Evolutionary conservation across 2,113 vertebrate species (phyloP).

Genomic region (Gopherus evgoodei): DNA sequence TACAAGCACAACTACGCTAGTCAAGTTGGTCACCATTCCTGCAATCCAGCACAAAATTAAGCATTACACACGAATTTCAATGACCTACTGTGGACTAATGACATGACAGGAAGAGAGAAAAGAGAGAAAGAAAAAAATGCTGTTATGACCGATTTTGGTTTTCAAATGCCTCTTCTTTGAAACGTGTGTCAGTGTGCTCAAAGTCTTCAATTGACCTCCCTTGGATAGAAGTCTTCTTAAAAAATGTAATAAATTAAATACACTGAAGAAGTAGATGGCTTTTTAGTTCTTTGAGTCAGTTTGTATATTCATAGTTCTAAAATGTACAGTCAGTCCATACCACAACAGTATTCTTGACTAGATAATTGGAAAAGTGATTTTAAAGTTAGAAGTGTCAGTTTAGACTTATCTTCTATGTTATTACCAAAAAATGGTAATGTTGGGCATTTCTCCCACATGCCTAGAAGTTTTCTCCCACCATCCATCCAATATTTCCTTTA

Average conservation of each 20-base stretch:
- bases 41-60: not conserved
- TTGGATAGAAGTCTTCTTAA: not conserved
- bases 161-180: not conserved
- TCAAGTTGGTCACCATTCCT: not conserved
- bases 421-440: not conserved
- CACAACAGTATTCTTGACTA: not conserved
- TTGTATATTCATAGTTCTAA: not conserved
- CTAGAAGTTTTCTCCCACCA: not conserved
- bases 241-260: not conserved
- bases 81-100: not conserved
- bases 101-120: not conserved
- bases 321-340: not conserved
- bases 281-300: not conserved
- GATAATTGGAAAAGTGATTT: not conserved
- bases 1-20: not conserved
- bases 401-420: not conserved
- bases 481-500: not conserved
- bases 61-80: not conserved
- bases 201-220: not conserved
- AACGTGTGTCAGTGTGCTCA: not conserved
- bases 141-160: not conserved
- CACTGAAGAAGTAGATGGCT: not conserved
- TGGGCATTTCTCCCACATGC: not conserved
- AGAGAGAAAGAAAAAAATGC: no score
- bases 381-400: not conserved